These are phyloP conservation scores for Tragelaphus buxtoni DNA, from an alignment of 2,113 vertebrate species.

Conservation along the genomic window DNA sequence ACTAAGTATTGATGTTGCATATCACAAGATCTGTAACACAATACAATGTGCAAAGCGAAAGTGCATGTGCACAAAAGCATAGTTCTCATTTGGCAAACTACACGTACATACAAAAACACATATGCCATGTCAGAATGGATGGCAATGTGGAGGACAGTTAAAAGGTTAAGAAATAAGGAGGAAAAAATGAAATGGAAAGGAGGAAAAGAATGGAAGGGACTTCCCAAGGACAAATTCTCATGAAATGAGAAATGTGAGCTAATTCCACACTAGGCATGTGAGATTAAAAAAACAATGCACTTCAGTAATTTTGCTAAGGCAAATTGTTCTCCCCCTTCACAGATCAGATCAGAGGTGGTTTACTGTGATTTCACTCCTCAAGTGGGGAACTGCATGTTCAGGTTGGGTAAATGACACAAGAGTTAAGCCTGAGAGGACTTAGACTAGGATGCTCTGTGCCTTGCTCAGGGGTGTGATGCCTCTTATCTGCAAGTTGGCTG, in stretches of 20 bases:
- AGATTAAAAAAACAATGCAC: background rate
- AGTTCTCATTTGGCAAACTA: background rate
- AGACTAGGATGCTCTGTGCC: fast-evolving
- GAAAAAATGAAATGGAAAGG: background rate
- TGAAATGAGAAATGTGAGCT: background rate
- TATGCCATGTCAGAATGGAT: background rate
- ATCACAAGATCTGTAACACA: background rate
- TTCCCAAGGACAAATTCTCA: background rate
- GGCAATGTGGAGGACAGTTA: background rate
- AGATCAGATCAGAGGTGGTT: background rate
- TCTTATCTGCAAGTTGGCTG: background rate
- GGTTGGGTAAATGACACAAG: background rate
- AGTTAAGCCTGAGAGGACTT: background rate
- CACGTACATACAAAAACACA: background rate
- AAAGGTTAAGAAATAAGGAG: background rate
- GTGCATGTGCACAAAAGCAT: background rate
- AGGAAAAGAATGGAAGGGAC: background rate
- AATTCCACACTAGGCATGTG: background rate
- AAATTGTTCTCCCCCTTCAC: background rate
- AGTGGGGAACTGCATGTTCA: background rate
- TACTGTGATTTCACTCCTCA: background rate
- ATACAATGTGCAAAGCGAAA: background rate
- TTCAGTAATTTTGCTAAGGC: background rate
- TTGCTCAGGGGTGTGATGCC: background rate
- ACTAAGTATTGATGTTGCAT: background rate